A percentile compares a stretch with the other conserved stretches of the same genome.
Conservation (phyloP, 2,888 invertebrate species). For the Clanis bilineata region DNA sequence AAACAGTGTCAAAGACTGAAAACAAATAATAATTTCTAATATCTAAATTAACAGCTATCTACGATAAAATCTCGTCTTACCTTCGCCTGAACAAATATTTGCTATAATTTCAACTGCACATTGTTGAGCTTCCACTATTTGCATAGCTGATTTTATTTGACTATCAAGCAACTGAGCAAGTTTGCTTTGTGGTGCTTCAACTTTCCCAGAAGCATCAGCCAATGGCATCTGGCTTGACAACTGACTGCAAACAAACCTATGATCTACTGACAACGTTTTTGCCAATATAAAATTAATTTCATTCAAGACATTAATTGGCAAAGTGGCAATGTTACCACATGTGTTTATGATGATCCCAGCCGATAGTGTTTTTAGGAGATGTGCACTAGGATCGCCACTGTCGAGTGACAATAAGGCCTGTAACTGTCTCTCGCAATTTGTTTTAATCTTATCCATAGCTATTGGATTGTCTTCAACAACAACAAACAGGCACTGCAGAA, state of each 20-base stretch:
- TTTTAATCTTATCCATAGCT: conserved; percentile 79
- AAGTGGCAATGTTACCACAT: conserved; percentile 61
- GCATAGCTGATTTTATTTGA: conserved; percentile 72
- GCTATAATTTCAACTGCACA: conserved; percentile 87
- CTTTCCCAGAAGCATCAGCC: conserved; percentile 50
- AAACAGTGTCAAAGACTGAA: too few species aligned
- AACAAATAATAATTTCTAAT: background rate
- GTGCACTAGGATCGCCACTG: conserved; percentile 59
- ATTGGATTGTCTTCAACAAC: conserved; percentile 86
- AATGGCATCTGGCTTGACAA: conserved; percentile 76
- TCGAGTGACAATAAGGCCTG: conserved; percentile 64
- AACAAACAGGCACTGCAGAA: conserved; percentile 86
- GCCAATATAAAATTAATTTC: conserved; percentile 78
- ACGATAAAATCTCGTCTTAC: conserved; percentile 50
- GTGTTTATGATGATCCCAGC: conserved; percentile 83
- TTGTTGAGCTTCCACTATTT: conserved; percentile 85
- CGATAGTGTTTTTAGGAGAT: conserved; percentile 80
- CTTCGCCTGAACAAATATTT: conserved; percentile 86
- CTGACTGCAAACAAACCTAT: conserved; percentile 71
- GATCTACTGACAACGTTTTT: conserved; percentile 79
- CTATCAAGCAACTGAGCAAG: conserved; percentile 67
- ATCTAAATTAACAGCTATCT: background rate
- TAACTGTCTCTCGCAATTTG: conserved; percentile 68
- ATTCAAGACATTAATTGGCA: conserved; percentile 72
- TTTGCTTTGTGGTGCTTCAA: conserved; percentile 55